Percentiles rank a stretch among this genome's conserved stretches.
These are phyloP conservation scores for Abrostola tripartita DNA, from an alignment of 2,888 invertebrate genomes.

Conservation along the genomic window DNA sequence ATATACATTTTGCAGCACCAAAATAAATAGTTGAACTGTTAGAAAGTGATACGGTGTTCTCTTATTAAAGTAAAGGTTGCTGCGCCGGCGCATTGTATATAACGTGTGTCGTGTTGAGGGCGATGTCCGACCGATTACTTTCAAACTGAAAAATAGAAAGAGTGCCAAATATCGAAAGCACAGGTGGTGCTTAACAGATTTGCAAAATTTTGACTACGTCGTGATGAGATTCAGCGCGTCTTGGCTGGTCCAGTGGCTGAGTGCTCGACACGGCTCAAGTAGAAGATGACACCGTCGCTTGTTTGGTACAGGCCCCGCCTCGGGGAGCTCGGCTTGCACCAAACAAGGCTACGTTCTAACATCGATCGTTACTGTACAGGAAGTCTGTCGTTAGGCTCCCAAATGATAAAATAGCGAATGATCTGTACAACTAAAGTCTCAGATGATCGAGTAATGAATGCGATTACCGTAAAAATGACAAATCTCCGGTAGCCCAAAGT, in stretches of 20 bases:
- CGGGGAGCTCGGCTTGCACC: conserved; percentile 60
- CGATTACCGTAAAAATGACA: conserved; percentile 60
- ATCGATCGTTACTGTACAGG: conserved; percentile 74
- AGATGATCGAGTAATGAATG: conserved; percentile 68
- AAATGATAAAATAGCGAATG: conserved; percentile 86
- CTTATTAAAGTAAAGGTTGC: conserved; percentile 40
- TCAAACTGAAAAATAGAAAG: conserved; percentile 78
- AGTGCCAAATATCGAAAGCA: conserved; percentile 87
- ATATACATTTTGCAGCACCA: conserved; percentile 58
- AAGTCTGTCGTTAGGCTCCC: conserved; percentile 80
- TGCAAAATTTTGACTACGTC: conserved; percentile 82
- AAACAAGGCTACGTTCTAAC: conserved; percentile 75
- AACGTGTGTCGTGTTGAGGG: conserved; percentile 70
- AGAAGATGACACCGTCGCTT: conserved; percentile 66
- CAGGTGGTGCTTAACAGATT: conserved; percentile 85
- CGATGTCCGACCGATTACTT: conserved; percentile 66
- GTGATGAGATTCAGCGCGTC: conserved; percentile 77
- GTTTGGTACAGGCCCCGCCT: conserved; percentile 58
- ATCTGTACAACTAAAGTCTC: conserved; percentile 64
- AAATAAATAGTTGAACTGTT: conserved; percentile 55
- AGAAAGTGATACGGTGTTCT: conserved; percentile 66
- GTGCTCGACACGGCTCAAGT: conserved; percentile 65
- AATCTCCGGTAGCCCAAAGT: conserved; percentile 57
- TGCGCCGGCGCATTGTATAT: conserved; percentile 40
- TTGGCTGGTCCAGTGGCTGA: conserved; percentile 67